Base-by-base conservation (phyloP, 1,140 invertebrate species). In the Cydia splendana region DNA sequence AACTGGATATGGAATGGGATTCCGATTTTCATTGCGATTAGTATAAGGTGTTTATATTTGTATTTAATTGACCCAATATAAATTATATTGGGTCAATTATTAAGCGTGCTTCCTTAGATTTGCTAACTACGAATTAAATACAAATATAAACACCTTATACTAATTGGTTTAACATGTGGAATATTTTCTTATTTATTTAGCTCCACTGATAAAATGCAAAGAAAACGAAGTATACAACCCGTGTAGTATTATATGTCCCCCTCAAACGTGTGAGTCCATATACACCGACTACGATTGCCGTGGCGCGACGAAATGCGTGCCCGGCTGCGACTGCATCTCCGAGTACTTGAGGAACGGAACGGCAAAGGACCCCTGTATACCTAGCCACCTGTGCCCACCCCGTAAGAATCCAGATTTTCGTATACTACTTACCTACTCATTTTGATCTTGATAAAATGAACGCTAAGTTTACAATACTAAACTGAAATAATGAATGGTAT, bases 271-370 rank as follows among this genome's bases (percentile, higher is more conserved):
- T 62, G 79, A 80, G 10, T 78, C 65, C 20, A 38, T 76, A 3
- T 74, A 42, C 20, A 57, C 78, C 5, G n/a, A 10, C 38, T 76
- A 69, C 13, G 9, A 15, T 7, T 82, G 83, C 28, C 20, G 4
- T 15, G 65, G 76, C 2, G 51, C 65, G 12, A 42, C 53, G 12
- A 69, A 65, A n/a, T 88, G 88, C 34, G 74, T 78, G 13, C 78
- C 81, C 30, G 86, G 86, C 12, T 91, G 89, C 57, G 80, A 84
- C n/a, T 91, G 89, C 65, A 69, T 75, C 12, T 38, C 80, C 9
- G 84, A 82, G 9, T 84, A 84, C 74, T 65, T 87, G n/a, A 82
- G 86, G 74, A 73, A 81, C 30, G 82, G 82, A 4, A 65, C 79
- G 0, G 38, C 18, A 18, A 42, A 71, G 2, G 67, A 71, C 30